phyloP scores from a whole-genome alignment of 2,797 vertebrate species.

The Lutjanus argentimaculatus region DNA sequence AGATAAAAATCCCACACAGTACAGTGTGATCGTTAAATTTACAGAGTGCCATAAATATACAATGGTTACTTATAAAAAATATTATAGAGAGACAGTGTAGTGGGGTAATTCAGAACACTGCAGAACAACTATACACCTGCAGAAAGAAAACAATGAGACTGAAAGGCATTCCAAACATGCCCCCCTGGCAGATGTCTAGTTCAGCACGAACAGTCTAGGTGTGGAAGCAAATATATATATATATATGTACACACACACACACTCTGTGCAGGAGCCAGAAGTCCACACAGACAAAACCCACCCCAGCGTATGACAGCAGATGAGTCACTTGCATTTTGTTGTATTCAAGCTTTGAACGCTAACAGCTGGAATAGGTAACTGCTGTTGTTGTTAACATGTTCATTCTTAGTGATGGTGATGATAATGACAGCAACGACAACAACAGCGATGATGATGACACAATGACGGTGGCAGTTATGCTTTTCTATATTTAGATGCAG shows the following conservation, averaged over 20 bases:
- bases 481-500: too few relatives aligned
- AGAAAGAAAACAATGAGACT: constrained; percentile 49
- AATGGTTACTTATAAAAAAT: not conserved
- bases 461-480: too few relatives aligned
- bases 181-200: constrained; percentile 19
- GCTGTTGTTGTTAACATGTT: too few relatives aligned
- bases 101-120: not conserved
- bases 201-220: constrained; percentile 21
- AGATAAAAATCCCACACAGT: not conserved
- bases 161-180: constrained; percentile 57
- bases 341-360: not conserved
- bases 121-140: constrained; percentile 50
- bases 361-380: too few relatives aligned
- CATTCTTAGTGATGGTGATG: too few relatives aligned
- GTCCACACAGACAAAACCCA: not conserved
- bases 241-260: too few relatives aligned
- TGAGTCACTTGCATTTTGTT: not conserved
- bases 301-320: not conserved
- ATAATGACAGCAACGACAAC: too few relatives aligned
- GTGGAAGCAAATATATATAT: not conserved
- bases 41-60: constrained; percentile 5
- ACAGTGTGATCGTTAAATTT: not conserved
- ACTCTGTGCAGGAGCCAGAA: not conserved
- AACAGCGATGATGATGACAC: too few relatives aligned
- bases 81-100: not conserved